Conservation (phyloP, 2,113 vertebrate genomes). For the Narcine bancroftii region DNA sequence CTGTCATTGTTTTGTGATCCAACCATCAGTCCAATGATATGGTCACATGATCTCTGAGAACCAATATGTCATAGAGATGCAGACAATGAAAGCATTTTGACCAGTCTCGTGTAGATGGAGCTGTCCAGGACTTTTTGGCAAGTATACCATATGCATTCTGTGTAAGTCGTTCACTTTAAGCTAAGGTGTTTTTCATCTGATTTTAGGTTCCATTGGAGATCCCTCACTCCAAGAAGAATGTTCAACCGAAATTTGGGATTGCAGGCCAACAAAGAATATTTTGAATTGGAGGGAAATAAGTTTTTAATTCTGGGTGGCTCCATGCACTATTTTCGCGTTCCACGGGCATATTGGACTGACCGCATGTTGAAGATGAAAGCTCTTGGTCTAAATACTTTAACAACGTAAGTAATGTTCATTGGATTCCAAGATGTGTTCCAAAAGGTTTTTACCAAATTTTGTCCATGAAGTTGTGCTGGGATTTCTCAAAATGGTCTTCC, state of each 20-base stretch:
- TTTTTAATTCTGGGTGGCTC: slow-evolving; percentile 73
- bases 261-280: slow-evolving; percentile 57
- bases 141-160: not conserved
- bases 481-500: not conserved
- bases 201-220: slow-evolving; percentile 49
- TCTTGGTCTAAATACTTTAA: slow-evolving; percentile 85
- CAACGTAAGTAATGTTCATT: slow-evolving; percentile 61
- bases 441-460: not conserved
- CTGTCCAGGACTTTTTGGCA: not conserved
- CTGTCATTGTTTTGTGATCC: not conserved
- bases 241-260: slow-evolving; percentile 55
- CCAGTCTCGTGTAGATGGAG: not conserved
- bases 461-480: not conserved
- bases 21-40: not conserved
- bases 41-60: not conserved
- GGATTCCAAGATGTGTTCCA: not conserved
- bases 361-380: slow-evolving; percentile 84
- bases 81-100: not conserved
- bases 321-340: slow-evolving; percentile 79
- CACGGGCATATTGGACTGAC: slow-evolving; percentile 79
- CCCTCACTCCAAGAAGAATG: slow-evolving; percentile 44
- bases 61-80: not conserved
- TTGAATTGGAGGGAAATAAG: slow-evolving; percentile 60
- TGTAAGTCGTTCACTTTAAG: not conserved
- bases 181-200: not conserved